A percentile compares a stretch with the other conserved stretches of the same genome.
Conservation (phyloP, 2,888 invertebrate genomes). For the Corythucha ciliata region DNA sequence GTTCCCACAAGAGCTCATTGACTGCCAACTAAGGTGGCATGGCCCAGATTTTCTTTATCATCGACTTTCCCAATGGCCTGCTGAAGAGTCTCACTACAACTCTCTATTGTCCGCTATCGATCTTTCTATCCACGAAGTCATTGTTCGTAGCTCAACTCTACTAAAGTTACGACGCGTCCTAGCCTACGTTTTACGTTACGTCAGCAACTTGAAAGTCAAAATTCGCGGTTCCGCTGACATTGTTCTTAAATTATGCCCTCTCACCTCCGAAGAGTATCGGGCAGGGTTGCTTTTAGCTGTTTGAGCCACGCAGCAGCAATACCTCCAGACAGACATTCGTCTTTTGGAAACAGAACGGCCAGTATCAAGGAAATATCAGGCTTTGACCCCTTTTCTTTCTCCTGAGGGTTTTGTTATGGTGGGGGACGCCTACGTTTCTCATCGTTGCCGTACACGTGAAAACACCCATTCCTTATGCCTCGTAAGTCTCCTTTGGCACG, state of each 20-base stretch:
- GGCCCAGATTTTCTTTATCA: neutral
- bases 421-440: slow-evolving; percentile 7
- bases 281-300: neutral
- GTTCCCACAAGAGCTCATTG: neutral
- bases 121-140: neutral
- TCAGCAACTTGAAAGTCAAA: neutral
- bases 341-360: too few species aligned
- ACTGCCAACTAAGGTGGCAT: neutral
- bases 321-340: neutral
- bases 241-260: neutral
- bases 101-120: neutral
- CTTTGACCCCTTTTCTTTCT: slow-evolving; percentile 5
- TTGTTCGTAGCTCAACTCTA: neutral
- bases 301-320: neutral
- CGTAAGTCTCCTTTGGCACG: slow-evolving; percentile 15
- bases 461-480: slow-evolving; percentile 21
- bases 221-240: neutral
- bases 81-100: neutral
- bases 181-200: slow-evolving; percentile 2
- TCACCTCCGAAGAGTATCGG: neutral
- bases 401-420: slow-evolving; percentile 6
- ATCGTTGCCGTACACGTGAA: neutral
- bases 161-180: slow-evolving; percentile 1
- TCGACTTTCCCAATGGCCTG: neutral
- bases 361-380: too few species aligned